Evolutionary conservation across 2,113 vertebrate species (phyloP), one percentile per base, ranked within the genome.

Genomic region (Astur gentilis): DNA sequence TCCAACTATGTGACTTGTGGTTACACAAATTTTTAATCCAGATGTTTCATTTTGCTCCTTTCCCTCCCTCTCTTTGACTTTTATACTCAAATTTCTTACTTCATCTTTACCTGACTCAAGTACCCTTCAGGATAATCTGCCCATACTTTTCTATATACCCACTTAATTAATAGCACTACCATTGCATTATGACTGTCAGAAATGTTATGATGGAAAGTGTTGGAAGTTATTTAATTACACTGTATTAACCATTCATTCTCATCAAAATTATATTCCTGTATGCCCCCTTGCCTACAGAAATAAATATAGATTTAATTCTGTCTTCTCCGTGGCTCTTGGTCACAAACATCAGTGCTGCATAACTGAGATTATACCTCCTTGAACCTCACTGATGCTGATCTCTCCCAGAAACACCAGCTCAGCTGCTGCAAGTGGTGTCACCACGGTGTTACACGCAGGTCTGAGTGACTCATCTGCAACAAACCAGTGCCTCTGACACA

Each of bases 201-300:
- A 92, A 69, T 32, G 62, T 83, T 89, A 83, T 81, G 89, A 0
- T 23, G 22, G 75, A 86, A 97, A 96, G 89, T 83, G 73, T 44
- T 89, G 64, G 85, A 97, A 72, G 40, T 94, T 95, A 97, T 97
- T 98, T 97, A 98, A 97, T 98, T 97, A 97, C 60, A 90, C 91
- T 92, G 76, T 90, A 97, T 97, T 97, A 97, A 95, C 87, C 79
- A 93, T 83, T 92, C 67, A 91, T 93, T 95, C 89, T 90, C 72
- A 49, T 91, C 85, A 92, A 87, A 94, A 97, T 96, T 80, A 94
- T 81, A 93, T 86, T 95, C 83, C 93, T 95, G 45, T 70, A 90
- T 22, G 19, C n/a, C 92, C 95, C 87, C 81, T 78, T 91, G 73
- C 87, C 91, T 94, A 79, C 73, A 91, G 88, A 96, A 95, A 89